Evolutionary conservation across 2,113 vertebrate species (phyloP).

Genomic region (Martes martes): DNA sequence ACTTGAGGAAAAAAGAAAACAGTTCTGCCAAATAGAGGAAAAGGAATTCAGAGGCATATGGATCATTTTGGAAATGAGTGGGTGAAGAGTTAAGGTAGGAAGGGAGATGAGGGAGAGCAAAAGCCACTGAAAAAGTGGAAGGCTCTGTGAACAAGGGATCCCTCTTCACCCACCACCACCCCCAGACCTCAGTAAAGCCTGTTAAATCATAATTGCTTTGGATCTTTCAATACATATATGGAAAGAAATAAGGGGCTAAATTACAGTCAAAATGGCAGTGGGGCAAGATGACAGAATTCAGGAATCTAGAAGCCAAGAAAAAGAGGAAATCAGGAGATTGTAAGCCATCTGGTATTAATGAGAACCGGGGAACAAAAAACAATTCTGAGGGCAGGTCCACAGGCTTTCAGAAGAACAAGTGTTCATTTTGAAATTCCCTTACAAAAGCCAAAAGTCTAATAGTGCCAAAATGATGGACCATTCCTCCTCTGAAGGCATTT

Average conservation of each 20-base stretch:
- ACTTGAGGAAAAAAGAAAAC: background rate
- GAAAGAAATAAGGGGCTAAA: background rate
- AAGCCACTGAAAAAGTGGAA: background rate
- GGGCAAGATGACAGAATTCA: background rate
- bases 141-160: background rate
- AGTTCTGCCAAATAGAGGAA: background rate
- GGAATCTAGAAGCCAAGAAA: background rate
- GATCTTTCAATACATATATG: background rate
- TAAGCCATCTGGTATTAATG: background rate
- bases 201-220: background rate
- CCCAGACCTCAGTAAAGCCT: background rate
- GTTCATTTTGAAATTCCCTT: background rate
- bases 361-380: background rate
- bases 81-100: background rate
- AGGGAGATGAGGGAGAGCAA: background rate
- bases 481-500: background rate
- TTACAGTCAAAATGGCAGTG: background rate
- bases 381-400: background rate
- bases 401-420: background rate
- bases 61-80: background rate
- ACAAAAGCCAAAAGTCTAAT: background rate
- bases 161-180: background rate
- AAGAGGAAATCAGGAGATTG: background rate
- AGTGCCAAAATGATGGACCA: background rate
- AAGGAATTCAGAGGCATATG: background rate